Base-by-base conservation (phyloP, 2,113 vertebrate genomes). In the Ctenomys sociabilis region DNA sequence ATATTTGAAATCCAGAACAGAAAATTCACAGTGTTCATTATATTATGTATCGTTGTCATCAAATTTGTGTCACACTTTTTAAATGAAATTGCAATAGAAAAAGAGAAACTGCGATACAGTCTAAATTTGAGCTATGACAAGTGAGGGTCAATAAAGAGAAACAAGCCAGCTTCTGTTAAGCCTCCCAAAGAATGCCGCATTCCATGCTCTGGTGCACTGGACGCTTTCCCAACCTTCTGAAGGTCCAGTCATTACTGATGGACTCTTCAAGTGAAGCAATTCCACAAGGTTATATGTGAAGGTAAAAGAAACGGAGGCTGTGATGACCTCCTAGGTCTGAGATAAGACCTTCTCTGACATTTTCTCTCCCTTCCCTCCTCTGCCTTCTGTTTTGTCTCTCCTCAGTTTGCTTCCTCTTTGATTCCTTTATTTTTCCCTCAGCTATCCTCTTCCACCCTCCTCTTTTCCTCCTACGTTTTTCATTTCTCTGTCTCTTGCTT, bases 131-230 rank as follows among this genome's bases (percentile, higher is more conserved):
- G 10, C 12, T 14, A 28, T 78, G 54, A n/a, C 0, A 66, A 82
- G 52, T 43, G 32, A 68, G 3, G 35, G 17, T 10, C n/a, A 86
- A 5, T 13, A 95, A 37, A 80, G 4, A 22, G 35, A 32, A n/a
- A 1, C 7, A 80, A 73, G 13, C 32, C 28, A 75, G 37, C 6
- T 61, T 70, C 37, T 75, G 21, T n/a, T 30, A 85, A 43, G 17
- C n/a, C 9, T 43, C n/a, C 43, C 12, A 93, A 19, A 11, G n/a
- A 17, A 45, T 1, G 3, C 9, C 1, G 12, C 37, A 57, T 43
- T 81, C 5, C 37, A 0, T 52, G 7, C 1, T 75, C 4, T 3
- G 8, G 5, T 54, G 35, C 0, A 13, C 0, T 59, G 22, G 2
- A 2, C 3, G 75, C 7, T 73, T 54, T 16, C 28, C n/a, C 57